These are phyloP conservation scores for Peromyscus melanophrys DNA, from an alignment of 2,797 vertebrate species.

Conservation along the genomic window DNA sequence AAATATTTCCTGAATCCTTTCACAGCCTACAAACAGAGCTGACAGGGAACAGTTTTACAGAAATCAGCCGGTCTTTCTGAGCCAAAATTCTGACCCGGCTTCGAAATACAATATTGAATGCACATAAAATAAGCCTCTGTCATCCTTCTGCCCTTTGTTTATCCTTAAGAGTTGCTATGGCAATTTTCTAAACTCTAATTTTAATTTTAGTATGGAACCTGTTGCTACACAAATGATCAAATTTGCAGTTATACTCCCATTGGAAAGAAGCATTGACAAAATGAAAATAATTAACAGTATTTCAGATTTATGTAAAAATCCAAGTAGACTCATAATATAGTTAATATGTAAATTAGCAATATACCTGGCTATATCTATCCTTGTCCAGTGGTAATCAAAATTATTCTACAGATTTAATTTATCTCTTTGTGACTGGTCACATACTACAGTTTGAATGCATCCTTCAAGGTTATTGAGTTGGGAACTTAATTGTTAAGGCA, in stretches of 20 bases:
- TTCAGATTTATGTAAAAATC: slow-evolving; percentile 20
- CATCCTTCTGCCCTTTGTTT: neutral
- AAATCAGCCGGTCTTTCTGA: neutral
- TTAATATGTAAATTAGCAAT: neutral
- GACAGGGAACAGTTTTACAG: neutral
- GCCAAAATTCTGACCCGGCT: neutral
- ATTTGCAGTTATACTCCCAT: neutral
- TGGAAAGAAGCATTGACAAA: neutral
- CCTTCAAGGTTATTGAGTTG: neutral
- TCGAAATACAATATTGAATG: neutral
- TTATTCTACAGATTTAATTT: neutral
- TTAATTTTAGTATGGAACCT: neutral
- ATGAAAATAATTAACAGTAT: neutral
- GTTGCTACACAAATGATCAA: slow-evolving; percentile 46
- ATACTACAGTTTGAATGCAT: neutral
- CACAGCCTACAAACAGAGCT: neutral
- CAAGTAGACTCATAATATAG: neutral
- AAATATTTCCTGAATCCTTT: slow-evolving; percentile 54
- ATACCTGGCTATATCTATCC: neutral
- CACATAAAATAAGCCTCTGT: neutral
- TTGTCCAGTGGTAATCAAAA: neutral
- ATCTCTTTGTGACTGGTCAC: neutral
- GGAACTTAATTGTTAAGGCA: neutral
- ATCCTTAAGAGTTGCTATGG: slow-evolving; percentile 16
- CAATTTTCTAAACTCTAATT: slow-evolving; percentile 29